Percentiles rank a stretch among this genome's conserved stretches.
Evolutionary conservation across 2,797 vertebrate species (phyloP).

Genomic region (Sebastes baramenuke): DNA sequence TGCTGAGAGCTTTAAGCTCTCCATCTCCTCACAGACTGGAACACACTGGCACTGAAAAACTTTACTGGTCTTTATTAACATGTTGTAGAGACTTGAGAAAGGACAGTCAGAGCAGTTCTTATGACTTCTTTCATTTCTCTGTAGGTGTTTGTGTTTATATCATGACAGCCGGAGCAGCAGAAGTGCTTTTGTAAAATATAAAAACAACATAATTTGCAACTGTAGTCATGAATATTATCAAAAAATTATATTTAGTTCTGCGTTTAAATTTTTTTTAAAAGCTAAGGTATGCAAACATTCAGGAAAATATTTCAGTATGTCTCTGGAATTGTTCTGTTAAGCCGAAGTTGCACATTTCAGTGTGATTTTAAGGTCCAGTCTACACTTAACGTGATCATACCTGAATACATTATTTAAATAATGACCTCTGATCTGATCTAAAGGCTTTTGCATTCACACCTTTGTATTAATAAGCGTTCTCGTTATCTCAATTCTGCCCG

Average conservation of each 20-base stretch:
- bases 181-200: conserved; percentile 21
- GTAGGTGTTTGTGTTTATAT: conserved; percentile 7
- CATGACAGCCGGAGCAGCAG: conserved; percentile 14
- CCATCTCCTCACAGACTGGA: conserved; percentile 52
- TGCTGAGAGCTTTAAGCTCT: conserved; percentile 67
- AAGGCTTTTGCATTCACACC: background rate
- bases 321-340: background rate
- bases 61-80: conserved; percentile 31
- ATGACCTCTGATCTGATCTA: background rate
- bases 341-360: background rate
- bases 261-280: background rate
- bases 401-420: background rate
- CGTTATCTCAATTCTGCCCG: background rate
- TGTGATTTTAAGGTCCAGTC: background rate
- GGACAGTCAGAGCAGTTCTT: conserved; percentile 8
- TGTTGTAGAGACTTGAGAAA: conserved; percentile 17
- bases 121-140: conserved; percentile 4
- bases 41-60: conserved; percentile 48
- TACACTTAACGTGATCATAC: background rate
- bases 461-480: background rate
- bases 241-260: background rate
- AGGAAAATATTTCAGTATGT: background rate
- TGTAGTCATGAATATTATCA: conserved; percentile 1
- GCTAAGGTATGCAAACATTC: background rate
- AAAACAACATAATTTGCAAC: background rate